phyloP scores from a whole-genome alignment of 2,113 vertebrate genomes.

The Picathartes gymnocephalus region DNA sequence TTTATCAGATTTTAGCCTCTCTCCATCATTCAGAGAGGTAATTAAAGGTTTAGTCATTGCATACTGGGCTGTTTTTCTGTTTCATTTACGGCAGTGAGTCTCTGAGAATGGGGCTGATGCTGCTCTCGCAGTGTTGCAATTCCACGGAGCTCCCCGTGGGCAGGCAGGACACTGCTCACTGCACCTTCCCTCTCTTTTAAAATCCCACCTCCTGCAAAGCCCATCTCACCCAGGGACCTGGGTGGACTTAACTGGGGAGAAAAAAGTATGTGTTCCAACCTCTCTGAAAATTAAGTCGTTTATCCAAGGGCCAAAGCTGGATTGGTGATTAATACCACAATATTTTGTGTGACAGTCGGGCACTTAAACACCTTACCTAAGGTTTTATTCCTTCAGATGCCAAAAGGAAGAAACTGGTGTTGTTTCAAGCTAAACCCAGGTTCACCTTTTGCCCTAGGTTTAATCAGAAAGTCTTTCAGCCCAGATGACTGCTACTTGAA shows the following conservation, averaged over 20 bases:
- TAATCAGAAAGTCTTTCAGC: neutral
- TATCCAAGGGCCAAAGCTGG: neutral
- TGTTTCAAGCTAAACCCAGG: neutral
- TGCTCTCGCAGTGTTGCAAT: neutral
- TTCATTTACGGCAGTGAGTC: neutral
- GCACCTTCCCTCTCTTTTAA: neutral
- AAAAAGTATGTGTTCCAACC: neutral
- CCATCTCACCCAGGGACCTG: neutral
- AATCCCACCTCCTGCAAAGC: neutral
- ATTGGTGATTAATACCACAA: neutral
- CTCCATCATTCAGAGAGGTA: conserved; percentile 30
- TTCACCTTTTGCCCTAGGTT: neutral
- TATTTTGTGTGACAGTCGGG: neutral
- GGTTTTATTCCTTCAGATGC: neutral
- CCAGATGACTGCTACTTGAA: neutral
- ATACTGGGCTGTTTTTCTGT: conserved; percentile 9
- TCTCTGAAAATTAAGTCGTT: neutral
- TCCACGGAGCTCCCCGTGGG: neutral
- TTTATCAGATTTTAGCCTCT: conserved; percentile 55
- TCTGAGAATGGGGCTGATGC: conserved; percentile 18
- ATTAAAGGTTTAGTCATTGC: conserved; percentile 62
- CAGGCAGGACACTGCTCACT: neutral
- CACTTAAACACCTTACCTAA: neutral
- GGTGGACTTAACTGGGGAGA: neutral
- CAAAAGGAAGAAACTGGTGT: neutral